These are phyloP conservation scores for Megalops atlanticus DNA, from an alignment of 2,113 vertebrate species.

Conservation along the genomic window DNA sequence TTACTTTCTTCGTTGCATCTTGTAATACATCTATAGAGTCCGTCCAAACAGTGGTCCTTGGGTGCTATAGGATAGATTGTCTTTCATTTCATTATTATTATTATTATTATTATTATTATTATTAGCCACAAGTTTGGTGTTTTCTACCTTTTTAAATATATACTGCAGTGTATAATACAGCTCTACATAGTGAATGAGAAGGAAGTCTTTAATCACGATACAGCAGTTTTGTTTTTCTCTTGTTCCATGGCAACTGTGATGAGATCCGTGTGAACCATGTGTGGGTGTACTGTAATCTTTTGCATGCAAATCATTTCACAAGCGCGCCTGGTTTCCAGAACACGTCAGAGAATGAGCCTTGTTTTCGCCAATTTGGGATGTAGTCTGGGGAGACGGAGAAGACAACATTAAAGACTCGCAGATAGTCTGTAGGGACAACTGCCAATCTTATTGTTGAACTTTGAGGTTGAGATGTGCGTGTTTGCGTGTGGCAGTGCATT, in stretches of 20 bases:
- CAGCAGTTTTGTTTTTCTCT: background rate
- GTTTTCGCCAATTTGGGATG: background rate
- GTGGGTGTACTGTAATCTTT: conserved; percentile 7
- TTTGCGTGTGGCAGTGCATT: too few relatives aligned
- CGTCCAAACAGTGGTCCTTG: too few relatives aligned
- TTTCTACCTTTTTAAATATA: background rate
- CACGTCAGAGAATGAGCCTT: background rate
- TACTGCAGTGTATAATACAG: background rate
- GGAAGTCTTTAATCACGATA: background rate
- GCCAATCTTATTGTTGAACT: background rate
- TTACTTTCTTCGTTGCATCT: background rate
- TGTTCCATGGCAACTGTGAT: conserved; percentile 1
- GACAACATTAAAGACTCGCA: background rate
- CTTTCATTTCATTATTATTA: too few relatives aligned
- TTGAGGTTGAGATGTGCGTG: too few relatives aligned
- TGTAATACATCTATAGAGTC: too few relatives aligned
- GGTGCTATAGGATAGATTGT: too few relatives aligned
- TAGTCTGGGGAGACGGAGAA: background rate
- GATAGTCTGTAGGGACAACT: background rate
- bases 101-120: too few relatives aligned
- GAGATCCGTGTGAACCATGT: background rate
- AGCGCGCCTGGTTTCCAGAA: background rate
- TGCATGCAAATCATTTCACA: background rate
- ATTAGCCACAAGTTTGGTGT: too few relatives aligned
- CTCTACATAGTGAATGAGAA: background rate